Evolutionary conservation across 2,888 invertebrate species (phyloP), one percentile per base, ranked within the genome.

Genomic region (Cosmopolites sordidus): DNA sequence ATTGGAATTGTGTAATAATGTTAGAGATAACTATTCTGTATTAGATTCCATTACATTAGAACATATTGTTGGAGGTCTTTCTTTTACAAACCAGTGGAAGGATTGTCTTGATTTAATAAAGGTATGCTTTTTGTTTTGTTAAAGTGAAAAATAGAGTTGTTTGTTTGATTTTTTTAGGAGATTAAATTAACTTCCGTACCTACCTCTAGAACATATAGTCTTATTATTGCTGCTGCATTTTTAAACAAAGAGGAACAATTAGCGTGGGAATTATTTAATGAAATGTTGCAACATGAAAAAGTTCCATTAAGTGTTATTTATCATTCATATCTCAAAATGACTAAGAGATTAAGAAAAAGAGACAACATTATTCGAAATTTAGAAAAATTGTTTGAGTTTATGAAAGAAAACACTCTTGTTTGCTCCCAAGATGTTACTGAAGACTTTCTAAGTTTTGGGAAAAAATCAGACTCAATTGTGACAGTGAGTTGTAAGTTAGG

Each of bases 11-110:
- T 73, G 69, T 54, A 46, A 66, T 11, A 58, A 66, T 16, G 62
- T 86, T 29, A 74, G 74, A 62, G 66, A 74, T 22, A 77, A 79
- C 58, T 78, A 83, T 67, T 76, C 80, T 45, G 65, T 81, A 0
- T 67, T 88, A 44, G 87, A 88, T 71, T 71, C 72, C 12, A 66
- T 65, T 1, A 83, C 84, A 14, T 79, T 80, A 62, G 83, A 84
- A 64, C 73, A 73, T 65, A 70, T 85, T 4, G 75, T 89, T 50
- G 72, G 73, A 54, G 87, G 81, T 0, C 67, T 92, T 2, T 83
- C 84, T 59, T 64, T 78, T 15, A 85, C 86, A 6, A 69, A 77
- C 49, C 74, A 81, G 59, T 89, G 87, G 86, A 76, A 77, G 60
- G 79, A 83, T 52, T 78, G 81, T 37, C 47, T 82, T 0, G 76